phyloP scores from a whole-genome alignment of 23 tunicate species.

The Pegea sp. region DNA sequence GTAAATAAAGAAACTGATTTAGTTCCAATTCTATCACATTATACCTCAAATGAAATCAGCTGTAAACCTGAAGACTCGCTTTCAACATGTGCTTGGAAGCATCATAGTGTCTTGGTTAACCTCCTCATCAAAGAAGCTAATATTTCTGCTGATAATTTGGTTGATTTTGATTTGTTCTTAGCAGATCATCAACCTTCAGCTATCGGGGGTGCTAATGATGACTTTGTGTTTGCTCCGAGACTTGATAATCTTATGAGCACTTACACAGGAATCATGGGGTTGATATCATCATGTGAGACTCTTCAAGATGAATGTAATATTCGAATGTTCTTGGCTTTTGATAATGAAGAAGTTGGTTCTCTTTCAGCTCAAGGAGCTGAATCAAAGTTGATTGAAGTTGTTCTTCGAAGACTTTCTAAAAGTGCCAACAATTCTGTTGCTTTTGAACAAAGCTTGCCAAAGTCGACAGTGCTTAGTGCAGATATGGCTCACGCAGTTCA shows the following conservation, averaged over 20 bases:
- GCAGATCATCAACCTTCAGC: slow-evolving; percentile 82
- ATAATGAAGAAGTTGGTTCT: slow-evolving; percentile 95
- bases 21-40: slow-evolving; percentile 59
- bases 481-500: slow-evolving; percentile 4
- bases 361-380: slow-evolving; percentile 89
- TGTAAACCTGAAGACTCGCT: background rate
- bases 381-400: slow-evolving; percentile 6
- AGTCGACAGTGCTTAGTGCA: background rate
- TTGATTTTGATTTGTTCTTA: slow-evolving; percentile 78
- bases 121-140: slow-evolving; percentile 10
- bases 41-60: too few relatives aligned
- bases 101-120: slow-evolving; percentile 22
- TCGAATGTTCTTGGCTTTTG: slow-evolving; percentile 66
- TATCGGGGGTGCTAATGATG: slow-evolving; percentile 65
- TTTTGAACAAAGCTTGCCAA: background rate
- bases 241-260: slow-evolving; percentile 72
- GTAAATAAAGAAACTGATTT: slow-evolving; percentile 77
- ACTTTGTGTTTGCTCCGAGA: slow-evolving; percentile 81
- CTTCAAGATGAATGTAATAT: slow-evolving; percentile 26
- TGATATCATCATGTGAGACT: slow-evolving; percentile 29
- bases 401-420: background rate
- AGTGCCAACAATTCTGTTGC: background rate
- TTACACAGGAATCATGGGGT: slow-evolving; percentile 21
- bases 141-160: slow-evolving; percentile 12
- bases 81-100: slow-evolving; percentile 27